These are phyloP conservation scores for Rhyzopertha dominica DNA, from an alignment of 1,140 invertebrate species.

Conservation along the genomic window DNA sequence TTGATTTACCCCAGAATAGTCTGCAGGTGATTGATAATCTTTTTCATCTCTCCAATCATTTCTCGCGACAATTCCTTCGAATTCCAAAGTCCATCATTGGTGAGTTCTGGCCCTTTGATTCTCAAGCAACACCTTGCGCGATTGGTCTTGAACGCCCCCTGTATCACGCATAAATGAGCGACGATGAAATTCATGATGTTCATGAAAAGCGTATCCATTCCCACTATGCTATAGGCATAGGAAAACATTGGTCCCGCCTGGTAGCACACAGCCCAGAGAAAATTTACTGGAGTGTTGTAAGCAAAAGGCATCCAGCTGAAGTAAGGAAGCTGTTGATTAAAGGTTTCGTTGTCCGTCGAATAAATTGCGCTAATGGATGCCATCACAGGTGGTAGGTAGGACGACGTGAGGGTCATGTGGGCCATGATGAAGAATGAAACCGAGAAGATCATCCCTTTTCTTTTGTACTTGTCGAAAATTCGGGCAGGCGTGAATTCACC, in stretches of 20 bases:
- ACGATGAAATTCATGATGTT: slow-evolving; percentile 38
- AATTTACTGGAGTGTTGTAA: slow-evolving; percentile 25
- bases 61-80: slow-evolving; percentile 12
- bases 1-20: slow-evolving; percentile 25
- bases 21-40: slow-evolving; percentile 35
- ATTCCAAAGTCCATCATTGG: slow-evolving; percentile 16
- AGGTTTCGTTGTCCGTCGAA: slow-evolving; percentile 10
- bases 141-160: slow-evolving; percentile 35
- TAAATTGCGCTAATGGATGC: slow-evolving; percentile 12
- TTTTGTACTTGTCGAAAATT: slow-evolving; percentile 22
- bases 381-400: slow-evolving; percentile 30
- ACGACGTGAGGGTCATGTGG: slow-evolving; percentile 30
- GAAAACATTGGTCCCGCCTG: slow-evolving; percentile 37
- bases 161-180: slow-evolving; percentile 31
- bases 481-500: no score
- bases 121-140: slow-evolving; percentile 18
- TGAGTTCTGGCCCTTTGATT: neutral
- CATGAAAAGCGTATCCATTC: slow-evolving; percentile 40
- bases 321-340: slow-evolving; percentile 26
- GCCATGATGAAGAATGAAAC: slow-evolving; percentile 31
- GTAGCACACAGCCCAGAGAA: slow-evolving; percentile 32
- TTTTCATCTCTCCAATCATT: slow-evolving; percentile 32
- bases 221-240: slow-evolving; percentile 37
- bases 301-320: slow-evolving; percentile 38
- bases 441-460: slow-evolving; percentile 28